Evolutionary conservation across 2,888 invertebrate genomes (phyloP).

Genomic region (Ochlodes sylvanus): DNA sequence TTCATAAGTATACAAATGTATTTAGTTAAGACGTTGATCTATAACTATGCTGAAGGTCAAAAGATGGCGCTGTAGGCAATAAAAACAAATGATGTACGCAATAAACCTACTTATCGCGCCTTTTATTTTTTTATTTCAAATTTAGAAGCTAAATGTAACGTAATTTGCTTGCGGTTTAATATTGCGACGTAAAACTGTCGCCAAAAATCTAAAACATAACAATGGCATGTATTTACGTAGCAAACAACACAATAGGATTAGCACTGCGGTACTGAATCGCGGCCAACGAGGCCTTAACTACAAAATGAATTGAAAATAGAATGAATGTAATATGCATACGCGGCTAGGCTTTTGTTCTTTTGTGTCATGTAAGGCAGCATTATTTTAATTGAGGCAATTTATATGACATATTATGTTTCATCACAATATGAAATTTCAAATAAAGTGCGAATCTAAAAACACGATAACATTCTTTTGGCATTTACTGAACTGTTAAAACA

Average conservation of each 20-base stretch:
- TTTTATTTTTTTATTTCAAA: too few relatives aligned
- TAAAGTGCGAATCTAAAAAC: too few relatives aligned
- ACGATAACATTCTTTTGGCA: too few relatives aligned
- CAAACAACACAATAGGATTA: slow-evolving; percentile 23
- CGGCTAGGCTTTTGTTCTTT: slow-evolving; percentile 14
- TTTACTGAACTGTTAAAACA: too few relatives aligned
- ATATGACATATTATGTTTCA: neutral
- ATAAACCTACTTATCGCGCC: too few relatives aligned
- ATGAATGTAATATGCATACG: slow-evolving; percentile 26
- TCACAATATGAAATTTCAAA: neutral
- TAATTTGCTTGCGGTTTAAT: too few relatives aligned
- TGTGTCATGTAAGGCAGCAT: slow-evolving; percentile 15
- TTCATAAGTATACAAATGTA: too few relatives aligned
- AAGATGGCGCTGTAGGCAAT: too few relatives aligned
- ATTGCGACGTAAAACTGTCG: neutral
- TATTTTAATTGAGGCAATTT: slow-evolving; percentile 17
- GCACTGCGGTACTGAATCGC: slow-evolving; percentile 23
- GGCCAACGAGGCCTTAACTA: slow-evolving; percentile 19
- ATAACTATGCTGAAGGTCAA: too few relatives aligned
- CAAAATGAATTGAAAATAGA: slow-evolving; percentile 30
- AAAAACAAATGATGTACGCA: too few relatives aligned
- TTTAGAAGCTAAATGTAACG: too few relatives aligned
- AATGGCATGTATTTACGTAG: slow-evolving; percentile 10
- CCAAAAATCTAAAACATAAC: neutral
- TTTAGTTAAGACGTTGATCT: too few relatives aligned